Base-by-base conservation (phyloP, 2,113 vertebrate species). In the Macquaria australasica region DNA sequence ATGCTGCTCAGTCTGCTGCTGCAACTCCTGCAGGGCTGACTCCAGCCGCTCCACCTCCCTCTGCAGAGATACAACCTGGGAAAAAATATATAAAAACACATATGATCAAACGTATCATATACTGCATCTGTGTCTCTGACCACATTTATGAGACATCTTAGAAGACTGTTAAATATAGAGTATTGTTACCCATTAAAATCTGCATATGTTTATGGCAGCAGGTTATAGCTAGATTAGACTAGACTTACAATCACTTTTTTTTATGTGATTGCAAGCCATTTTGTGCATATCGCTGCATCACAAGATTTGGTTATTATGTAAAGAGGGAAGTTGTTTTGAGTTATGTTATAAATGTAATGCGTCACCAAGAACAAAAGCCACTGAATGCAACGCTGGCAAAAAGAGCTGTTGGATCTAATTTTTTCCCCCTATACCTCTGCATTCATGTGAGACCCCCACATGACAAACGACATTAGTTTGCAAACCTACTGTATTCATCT, bases 21-120 rank as follows among this genome's bases (percentile, higher is more conserved):
- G 83, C 16, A 82, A 60, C 11, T 91, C 73, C 78, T 84, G 81
- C 20, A 89, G 76, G 15, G 45, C 75, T 3, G 31, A 67, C 62
- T 89, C 83, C 31, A 94, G 48, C n/a, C 2, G 79, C 31, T 66
- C 63, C 68, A 92, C 62, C 48, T 93, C 81, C 60, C 78, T 50
- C 67, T 87, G 79, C 71, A 94, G 76, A 68, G 53, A 85, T 4
- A 69, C 71, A 48, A 91, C 48, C 91, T 31, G 28, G 28, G 28
- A 31, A 31, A 31, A 50, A 51, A 63, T 8, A 37, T 1, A 37
- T 8, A 37, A 37, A 14, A 9, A 64, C 14, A 45, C 20, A 77
- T 4, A 59, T 66, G 23, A 58, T 50, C 60, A 63, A 41, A 41
- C 6, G 3, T 41, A 1, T 31, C 28, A 31, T 31, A 31, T 31